Base-by-base conservation (phyloP, 2,113 vertebrate species). In the Callopanchax toddi region DNA sequence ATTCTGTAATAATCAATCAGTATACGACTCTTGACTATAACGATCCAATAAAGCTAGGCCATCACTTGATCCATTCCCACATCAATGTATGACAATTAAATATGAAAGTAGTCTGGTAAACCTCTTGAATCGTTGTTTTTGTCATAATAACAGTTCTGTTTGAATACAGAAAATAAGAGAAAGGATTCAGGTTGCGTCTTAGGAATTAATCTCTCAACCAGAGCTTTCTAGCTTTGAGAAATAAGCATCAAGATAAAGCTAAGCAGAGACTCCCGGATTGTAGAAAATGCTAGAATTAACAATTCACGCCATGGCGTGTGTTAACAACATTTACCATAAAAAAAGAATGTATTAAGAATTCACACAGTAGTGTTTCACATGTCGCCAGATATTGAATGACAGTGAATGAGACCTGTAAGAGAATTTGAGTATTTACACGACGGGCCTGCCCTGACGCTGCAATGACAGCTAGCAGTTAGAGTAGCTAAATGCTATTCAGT, bases 361-460 rank as follows among this genome's bases (percentile, higher is more conserved):
- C 7, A 21, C 37, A 44, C 22, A 11, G 6, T 20, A 1, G 32
- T 21, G n/a, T 29, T 64, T 42, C 3, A 18, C 13, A 45, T 11
- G 23, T 9, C 45, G 32, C 17, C 29, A 23, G 11, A 29, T 1
- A 3, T 26, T 13, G 25, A 42, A 49, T 53, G 0, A 29, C 11
- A 22, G 20, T 17, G 5, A 0, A 3, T 2, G 5, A 20, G 50
- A 23, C 21, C 45, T 51, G 60, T 40, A 4, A 50, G 39, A 70
- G 46, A 65, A 55, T 36, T n/a, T n/a, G 40, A 54, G 56, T 54
- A 74, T 64, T 8, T 29, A 50, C 23, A 36, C 45, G 36, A 36
- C 2, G 46, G 85, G 82, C 82, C 85, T 82, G 77, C 20, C 50
- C 77, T 81, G 81, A 86, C 84, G 83, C 66, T 76, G 79, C 85